Percentiles rank a stretch among this genome's conserved stretches.
Conservation (phyloP, 2,888 invertebrate species). For the Trichopria drosophilae region DNA sequence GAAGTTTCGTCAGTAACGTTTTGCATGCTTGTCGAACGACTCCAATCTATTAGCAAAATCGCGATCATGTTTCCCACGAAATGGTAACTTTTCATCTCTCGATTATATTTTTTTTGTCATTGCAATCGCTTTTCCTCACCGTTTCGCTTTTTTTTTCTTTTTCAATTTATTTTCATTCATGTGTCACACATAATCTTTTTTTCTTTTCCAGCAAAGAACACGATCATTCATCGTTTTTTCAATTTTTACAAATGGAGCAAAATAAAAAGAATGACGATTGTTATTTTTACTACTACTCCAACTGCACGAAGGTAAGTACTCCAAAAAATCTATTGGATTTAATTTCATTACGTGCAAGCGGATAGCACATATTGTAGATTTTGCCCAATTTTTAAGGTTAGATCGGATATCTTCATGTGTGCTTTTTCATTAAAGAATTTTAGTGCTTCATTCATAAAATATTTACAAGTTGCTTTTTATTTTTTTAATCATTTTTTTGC, state of each 20-base stretch:
- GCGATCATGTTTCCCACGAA: slow-evolving; percentile 51
- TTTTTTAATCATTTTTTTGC: background rate
- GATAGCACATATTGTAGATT: slow-evolving; percentile 1
- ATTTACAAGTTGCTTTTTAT: slow-evolving; percentile 18
- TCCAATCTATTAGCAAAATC: slow-evolving; percentile 24
- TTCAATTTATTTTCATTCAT: slow-evolving; percentile 2
- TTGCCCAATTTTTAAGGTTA: slow-evolving; percentile 30
- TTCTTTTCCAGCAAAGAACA: slow-evolving; percentile 53
- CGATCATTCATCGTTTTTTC: slow-evolving; percentile 56
- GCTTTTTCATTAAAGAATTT: slow-evolving; percentile 19
- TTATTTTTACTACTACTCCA: slow-evolving; percentile 87
- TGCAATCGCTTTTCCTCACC: background rate
- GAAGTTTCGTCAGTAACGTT: too few species aligned
- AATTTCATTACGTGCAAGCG: background rate
- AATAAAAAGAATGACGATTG: slow-evolving; percentile 81
- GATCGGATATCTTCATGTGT: slow-evolving; percentile 37
- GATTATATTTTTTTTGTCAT: background rate
- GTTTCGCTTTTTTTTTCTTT: slow-evolving; percentile 1
- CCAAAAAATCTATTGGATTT: background rate
- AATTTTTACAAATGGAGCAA: slow-evolving; percentile 66
- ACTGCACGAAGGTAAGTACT: slow-evolving; percentile 75
- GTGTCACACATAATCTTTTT: slow-evolving; percentile 26
- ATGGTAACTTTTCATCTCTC: slow-evolving; percentile 43
- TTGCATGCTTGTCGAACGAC: too few species aligned
- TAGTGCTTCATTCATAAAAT: too few species aligned